Evolutionary conservation across 2,797 vertebrate genomes (phyloP), one percentile per base, ranked within the genome.

Genomic region (Neoniphon sammara): DNA sequence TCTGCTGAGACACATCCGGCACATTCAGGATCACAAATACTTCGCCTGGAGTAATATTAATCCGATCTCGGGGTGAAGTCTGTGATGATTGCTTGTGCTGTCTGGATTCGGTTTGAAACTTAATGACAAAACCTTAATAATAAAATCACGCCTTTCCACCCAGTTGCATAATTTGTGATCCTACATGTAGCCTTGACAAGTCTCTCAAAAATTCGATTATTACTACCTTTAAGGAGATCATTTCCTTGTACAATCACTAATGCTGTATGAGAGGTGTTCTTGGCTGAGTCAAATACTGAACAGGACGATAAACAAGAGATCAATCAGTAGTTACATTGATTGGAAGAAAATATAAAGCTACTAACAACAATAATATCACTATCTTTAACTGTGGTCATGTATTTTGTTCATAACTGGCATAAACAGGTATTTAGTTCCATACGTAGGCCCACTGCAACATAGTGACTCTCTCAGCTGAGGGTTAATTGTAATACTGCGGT

Each of bases 311-410:
- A 75, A 57, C 42, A 87, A 75, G 69, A 84, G 69, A 81, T 90
- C 65, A 81, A 84, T 91, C 86, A 90, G 86, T 92, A 91, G 88
- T 92, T 88, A 90, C 80, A 92, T 80, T 86, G 87, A 92, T 88
- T 89, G 82, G 76, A 87, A 87, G 72, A 82, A 89, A 82, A 82
- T 80, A 77, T 84, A 77, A 89, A 90, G 80, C 73, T 86, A 87
- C 75, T 84, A 80, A 84, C 64, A 84, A 84, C 74, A 85, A 88
- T 73, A 84, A 84, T 67, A 85, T 83, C 68, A 88, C 83, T 84
- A 88, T 83, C 56, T 78, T 81, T 82, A 50, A 77, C 58, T 21
- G 42, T 27, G 36, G 31, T 73, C 31, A 7, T 80, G 59, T 80
- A 59, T 78, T 89, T 84, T 84, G 83, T 88, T 84, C 71, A 61